Evolutionary conservation across 2,113 vertebrate genomes (phyloP).

Genomic region (Myodes glareolus): DNA sequence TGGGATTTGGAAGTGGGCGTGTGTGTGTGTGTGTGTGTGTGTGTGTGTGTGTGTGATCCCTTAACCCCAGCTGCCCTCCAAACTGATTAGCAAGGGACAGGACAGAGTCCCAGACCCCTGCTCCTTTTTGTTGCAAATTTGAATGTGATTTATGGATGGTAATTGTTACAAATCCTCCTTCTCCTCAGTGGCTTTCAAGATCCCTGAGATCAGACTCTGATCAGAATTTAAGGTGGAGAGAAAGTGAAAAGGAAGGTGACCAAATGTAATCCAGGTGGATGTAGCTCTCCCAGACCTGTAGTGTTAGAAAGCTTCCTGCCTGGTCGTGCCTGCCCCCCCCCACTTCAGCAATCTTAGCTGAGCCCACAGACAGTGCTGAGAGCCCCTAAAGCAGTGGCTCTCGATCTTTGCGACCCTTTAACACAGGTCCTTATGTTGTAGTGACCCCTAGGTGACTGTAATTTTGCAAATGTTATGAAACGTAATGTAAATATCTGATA

Average conservation of each 20-base stretch:
- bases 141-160: neutral
- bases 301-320: neutral
- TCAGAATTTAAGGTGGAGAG: neutral
- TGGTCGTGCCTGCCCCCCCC: neutral
- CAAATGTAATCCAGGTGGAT: neutral
- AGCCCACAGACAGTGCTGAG: neutral
- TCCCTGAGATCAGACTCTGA: neutral
- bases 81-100: neutral
- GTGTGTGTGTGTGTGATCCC: neutral
- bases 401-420: neutral
- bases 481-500: neutral
- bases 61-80: neutral
- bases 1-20: neutral
- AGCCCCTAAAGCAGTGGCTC: neutral
- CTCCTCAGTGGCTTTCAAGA: slow-evolving; percentile 1
- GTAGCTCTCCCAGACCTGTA: neutral
- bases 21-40: no score
- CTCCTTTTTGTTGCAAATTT: neutral
- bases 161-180: neutral
- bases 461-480: neutral
- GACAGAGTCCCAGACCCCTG: no score
- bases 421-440: neutral
- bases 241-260: neutral
- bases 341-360: neutral
- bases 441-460: neutral